These are phyloP conservation scores for Hybognathus amarus DNA, from an alignment of 2,797 vertebrate species.

Conservation along the genomic window DNA sequence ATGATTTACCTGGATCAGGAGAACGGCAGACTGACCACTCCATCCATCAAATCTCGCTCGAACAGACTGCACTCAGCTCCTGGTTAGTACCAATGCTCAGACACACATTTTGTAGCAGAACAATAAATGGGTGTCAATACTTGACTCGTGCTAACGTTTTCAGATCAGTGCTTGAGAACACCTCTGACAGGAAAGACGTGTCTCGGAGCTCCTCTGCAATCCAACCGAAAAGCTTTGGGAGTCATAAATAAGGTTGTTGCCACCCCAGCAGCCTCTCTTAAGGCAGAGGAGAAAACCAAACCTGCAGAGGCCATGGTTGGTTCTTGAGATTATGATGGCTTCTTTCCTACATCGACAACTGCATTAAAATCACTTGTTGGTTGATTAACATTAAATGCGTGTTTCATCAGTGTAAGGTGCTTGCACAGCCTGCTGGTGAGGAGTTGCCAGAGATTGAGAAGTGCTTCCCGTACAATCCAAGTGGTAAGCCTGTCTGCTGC, in stretches of 20 bases:
- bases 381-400: background rate
- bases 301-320: conserved; percentile 49
- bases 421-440: conserved; percentile 15
- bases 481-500: conserved; percentile 42
- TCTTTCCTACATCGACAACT: background rate
- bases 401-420: conserved; percentile 33
- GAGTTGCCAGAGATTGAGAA: conserved; percentile 64
- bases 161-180: conserved; percentile 58
- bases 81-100: conserved; percentile 31
- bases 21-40: conserved; percentile 49
- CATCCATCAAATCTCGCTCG: conserved; percentile 54
- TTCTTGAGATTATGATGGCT: background rate
- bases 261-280: conserved; percentile 29
- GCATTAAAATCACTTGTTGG: accelerated
- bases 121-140: too few relatives aligned
- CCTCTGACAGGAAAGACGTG: conserved; percentile 47
- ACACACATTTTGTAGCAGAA: background rate
- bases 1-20: conserved; percentile 59
- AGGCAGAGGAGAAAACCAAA: conserved; percentile 45
- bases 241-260: conserved; percentile 55
- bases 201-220: conserved; percentile 30
- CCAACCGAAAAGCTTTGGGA: conserved; percentile 58
- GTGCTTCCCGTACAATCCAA: conserved; percentile 60
- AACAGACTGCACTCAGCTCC: conserved; percentile 60
- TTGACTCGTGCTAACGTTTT: background rate